A percentile compares a stretch with the other conserved stretches of the same genome.
phyloP scores from a whole-genome alignment of 2,888 invertebrate species.

The Cosmopolites sordidus region DNA sequence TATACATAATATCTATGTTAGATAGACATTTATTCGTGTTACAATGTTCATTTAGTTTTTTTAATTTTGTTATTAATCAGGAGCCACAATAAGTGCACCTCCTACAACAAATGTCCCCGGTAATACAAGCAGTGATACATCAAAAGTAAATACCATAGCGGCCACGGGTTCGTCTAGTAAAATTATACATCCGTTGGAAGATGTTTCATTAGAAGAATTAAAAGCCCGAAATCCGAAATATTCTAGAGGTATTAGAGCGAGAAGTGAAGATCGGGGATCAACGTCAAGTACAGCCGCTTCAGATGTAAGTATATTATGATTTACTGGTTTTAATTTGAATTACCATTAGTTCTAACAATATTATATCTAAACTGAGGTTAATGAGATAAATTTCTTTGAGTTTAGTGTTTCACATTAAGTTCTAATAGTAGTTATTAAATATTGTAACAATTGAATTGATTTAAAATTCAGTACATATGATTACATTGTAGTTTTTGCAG shows the following conservation, averaged over 20 bases:
- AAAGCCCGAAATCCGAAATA: slow-evolving; percentile 69
- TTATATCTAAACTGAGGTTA: no score
- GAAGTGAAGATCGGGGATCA: slow-evolving; percentile 41
- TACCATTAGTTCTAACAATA: no score
- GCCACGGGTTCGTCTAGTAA: slow-evolving; percentile 81
- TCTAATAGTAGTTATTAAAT: background rate
- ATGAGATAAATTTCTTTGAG: no score
- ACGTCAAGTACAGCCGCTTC: slow-evolving; percentile 42
- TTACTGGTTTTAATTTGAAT: no score
- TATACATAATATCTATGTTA: slow-evolving; percentile 40
- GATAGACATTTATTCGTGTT: no score
- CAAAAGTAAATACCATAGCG: slow-evolving; percentile 58
- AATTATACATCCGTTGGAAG: slow-evolving; percentile 92
- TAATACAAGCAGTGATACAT: slow-evolving; percentile 27
- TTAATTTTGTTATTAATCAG: no score
- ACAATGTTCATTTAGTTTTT: no score
- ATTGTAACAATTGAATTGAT: background rate
- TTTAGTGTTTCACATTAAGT: no score
- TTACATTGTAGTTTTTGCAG: slow-evolving; percentile 29
- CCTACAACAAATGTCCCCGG: slow-evolving; percentile 51
- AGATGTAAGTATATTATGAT: slow-evolving; percentile 35
- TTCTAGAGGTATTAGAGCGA: slow-evolving; percentile 39
- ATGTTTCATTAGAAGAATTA: slow-evolving; percentile 84
- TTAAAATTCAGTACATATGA: background rate
- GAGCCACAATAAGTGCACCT: slow-evolving; percentile 73